phyloP scores from a whole-genome alignment of 2,113 vertebrate species.

The Microcebus murinus region DNA sequence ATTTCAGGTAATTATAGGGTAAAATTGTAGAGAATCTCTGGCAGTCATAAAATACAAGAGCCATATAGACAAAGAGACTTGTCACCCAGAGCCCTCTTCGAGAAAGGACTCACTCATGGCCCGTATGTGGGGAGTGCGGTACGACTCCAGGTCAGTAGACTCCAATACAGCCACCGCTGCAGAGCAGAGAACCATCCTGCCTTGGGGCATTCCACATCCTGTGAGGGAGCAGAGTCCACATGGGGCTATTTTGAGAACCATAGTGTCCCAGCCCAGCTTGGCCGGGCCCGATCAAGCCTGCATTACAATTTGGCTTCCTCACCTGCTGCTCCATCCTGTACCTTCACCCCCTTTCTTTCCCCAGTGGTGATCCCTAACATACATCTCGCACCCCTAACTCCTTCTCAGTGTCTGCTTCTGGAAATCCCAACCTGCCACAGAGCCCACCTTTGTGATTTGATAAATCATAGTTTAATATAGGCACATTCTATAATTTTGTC shows the following conservation, averaged over 20 bases:
- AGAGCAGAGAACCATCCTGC: not conserved
- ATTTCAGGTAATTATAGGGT: not conserved
- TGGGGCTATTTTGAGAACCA: not conserved
- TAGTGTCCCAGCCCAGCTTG: not conserved
- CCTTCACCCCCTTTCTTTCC: not conserved
- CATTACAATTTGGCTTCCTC: not conserved
- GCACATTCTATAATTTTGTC: not conserved
- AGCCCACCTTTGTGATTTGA: not conserved
- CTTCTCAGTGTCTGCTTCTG: not conserved
- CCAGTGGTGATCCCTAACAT: not conserved
- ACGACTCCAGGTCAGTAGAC: not conserved
- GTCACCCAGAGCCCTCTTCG: too few species aligned
- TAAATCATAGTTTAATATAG: not conserved
- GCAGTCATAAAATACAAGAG: not conserved
- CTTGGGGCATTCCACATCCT: too few species aligned
- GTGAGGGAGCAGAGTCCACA: not conserved
- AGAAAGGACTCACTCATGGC: not conserved
- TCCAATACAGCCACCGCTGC: too few species aligned
- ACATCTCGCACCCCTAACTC: not conserved
- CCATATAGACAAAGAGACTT: not conserved
- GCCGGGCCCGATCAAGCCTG: too few species aligned
- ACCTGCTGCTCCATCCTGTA: not conserved
- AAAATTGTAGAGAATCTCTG: not conserved
- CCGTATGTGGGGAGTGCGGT: fast-evolving
- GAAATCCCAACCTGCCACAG: not conserved